These are phyloP conservation scores for Trissoscelio sp. DNA, from an alignment of 2,888 invertebrate species.

Conservation along the genomic window DNA sequence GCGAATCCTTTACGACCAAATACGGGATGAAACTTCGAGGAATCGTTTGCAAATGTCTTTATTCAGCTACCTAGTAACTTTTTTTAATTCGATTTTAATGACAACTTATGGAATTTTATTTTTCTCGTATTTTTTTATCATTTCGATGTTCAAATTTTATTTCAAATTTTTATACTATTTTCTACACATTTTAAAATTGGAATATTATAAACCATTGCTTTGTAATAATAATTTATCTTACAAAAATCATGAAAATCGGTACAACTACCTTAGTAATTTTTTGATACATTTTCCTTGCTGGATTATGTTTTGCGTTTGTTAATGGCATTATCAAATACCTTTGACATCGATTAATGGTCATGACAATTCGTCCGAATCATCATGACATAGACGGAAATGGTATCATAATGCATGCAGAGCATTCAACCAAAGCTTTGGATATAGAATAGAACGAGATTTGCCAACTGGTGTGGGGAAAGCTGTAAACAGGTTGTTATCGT, in stretches of 20 bases:
- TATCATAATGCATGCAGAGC: conserved; percentile 22
- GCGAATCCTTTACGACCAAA: conserved; percentile 43
- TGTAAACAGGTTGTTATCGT: conserved; percentile 56
- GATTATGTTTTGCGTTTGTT: too few species aligned
- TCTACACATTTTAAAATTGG: too few species aligned
- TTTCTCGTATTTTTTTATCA: too few species aligned
- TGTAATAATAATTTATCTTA: too few species aligned
- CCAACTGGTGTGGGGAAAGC: conserved; percentile 17
- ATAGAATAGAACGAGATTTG: conserved; percentile 38
- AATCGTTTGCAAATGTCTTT: conserved; percentile 26
- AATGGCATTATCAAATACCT: neutral
- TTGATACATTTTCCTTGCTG: too few species aligned
- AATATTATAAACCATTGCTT: too few species aligned
- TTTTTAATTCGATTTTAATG: too few species aligned
- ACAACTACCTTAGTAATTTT: too few species aligned
- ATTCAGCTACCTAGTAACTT: neutral
- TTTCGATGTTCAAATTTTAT: too few species aligned
- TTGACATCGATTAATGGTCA: conserved; percentile 12
- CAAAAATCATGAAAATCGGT: too few species aligned
- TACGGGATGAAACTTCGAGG: conserved; percentile 18
- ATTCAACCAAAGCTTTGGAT: conserved; percentile 25
- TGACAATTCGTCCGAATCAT: conserved; percentile 13
- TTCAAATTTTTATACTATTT: too few species aligned
- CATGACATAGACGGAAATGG: conserved; percentile 19
- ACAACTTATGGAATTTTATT: too few species aligned